Evolutionary conservation across 2,888 invertebrate species (phyloP), one percentile per base, ranked within the genome.

Genomic region (Melanargia galathea): DNA sequence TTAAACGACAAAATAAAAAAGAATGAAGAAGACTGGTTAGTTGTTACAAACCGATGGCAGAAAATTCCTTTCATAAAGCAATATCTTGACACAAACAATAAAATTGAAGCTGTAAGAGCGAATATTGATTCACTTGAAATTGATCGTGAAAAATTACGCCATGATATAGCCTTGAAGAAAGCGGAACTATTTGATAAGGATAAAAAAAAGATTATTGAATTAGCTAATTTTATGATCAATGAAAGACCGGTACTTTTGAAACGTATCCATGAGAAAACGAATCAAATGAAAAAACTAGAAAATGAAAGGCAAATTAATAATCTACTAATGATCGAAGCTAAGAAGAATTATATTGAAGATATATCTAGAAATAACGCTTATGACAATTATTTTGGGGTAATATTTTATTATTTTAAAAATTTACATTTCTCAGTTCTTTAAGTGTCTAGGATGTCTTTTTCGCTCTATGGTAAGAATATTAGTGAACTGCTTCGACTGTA

Each of bases 21-120:
- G 70, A 87, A 87, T 68, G 86, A 90, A 70, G 71, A 78, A 1
- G 60, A 84, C 16, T 89, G 90, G 90, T 22, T 75, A 35, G 69
- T 75, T 59, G 75, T 80, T 60, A 86, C 88, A 71, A 74, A 67
- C 35, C 75, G 82, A 72, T 87, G 79, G 67, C 86, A 90, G 73
- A 86, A 78, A 64, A 78, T 88, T 61, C 82, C 82, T 35, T 79
- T 76, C 57, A 82, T 88, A n/a, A 78, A 85, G 71, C 79, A 78
- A 56, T 73, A 80, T 64, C 65, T 83, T 0, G 66, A 78, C 60
- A 71, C 71, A 13, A 75, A 69, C 65, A 76, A 79, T 61, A 77
- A 71, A 65, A 68, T 67, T 16, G 62, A 81, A 60, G 59, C 30
- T 11, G 63, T 82, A 1, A 71, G 78, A 62, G 74, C 76, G 5